Evolutionary conservation across 2,113 vertebrate species (phyloP).

Genomic region (Tyrannus savana): DNA sequence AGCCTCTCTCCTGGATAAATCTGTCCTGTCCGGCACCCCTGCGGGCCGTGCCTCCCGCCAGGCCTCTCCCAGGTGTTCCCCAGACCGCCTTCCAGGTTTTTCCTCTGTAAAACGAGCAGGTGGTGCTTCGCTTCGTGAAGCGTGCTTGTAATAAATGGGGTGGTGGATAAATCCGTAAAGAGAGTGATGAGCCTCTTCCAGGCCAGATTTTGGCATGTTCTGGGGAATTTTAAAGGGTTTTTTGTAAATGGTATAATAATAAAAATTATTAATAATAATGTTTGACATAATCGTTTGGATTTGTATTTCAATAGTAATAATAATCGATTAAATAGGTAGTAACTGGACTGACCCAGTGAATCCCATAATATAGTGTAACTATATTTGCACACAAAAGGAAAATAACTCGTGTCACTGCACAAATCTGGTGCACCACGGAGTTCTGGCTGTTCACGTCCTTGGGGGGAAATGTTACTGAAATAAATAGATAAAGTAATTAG

Average conservation of each 20-base stretch:
- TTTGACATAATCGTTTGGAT: background rate
- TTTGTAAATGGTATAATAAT: background rate
- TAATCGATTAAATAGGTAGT: background rate
- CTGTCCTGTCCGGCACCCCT: background rate
- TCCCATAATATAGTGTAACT: background rate
- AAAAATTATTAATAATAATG: background rate
- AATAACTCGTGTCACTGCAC: background rate
- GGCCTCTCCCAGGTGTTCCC: background rate
- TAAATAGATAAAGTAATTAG: background rate
- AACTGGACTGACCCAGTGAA: background rate
- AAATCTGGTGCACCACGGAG: background rate
- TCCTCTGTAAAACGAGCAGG: background rate
- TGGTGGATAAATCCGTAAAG: background rate
- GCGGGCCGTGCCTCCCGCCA: too few relatives aligned
- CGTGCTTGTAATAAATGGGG: accelerated
- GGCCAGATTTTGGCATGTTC: background rate
- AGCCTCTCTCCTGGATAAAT: accelerated
- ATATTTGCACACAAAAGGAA: background rate
- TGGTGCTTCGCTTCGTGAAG: background rate
- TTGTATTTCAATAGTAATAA: background rate
- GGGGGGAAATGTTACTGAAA: background rate
- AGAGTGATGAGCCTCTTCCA: background rate
- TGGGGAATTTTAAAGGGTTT: background rate
- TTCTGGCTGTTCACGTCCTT: background rate
- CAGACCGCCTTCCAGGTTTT: too few relatives aligned